Evolutionary conservation across 2,888 invertebrate genomes (phyloP), one percentile per base, ranked within the genome.

Genomic region (Ferrisia virgata): DNA sequence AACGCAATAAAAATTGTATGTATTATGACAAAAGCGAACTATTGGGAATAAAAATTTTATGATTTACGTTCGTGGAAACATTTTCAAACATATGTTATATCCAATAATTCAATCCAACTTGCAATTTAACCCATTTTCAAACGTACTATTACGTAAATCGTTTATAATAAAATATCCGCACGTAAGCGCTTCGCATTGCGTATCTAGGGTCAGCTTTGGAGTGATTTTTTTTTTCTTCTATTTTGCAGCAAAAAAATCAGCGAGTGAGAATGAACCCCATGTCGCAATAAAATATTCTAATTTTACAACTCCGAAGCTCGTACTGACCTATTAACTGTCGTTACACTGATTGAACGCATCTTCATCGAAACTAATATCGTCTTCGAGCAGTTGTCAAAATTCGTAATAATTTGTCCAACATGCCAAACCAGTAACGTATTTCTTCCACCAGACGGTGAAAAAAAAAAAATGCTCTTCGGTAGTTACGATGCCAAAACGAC

Each of bases 51-150:
- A 76, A 64, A 76, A 33, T 36, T 36, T 36, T 36, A 76, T 76
- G 72, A 76, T 76, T 76, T 33, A 76, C 72, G 36, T 76, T 36
- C 18, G 18, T 28, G 3, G 72, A 76, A 76, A 18, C 31, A 76
- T 36, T 36, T 76, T 36, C 58, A 8, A 76, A 76, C 72, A 76
- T 76, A 76, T 76, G 72, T 25, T 36, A 36, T 25, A 36, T 76
- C 22, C 72, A 36, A 76, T 76, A 76, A 76, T 76, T 76, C 72
- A 76, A 76, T 76, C 72, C 72, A 36, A 76, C 36, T 76, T 76
- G 36, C 72, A 76, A 76, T 76, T 76, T 76, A 76, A 76, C 72
- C 72, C 72, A 76, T 76, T 76, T 76, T 76, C 36, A 18, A 69
- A 28, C 28, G 72, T 33, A n/a, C 31, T 15, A 69, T 69, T 69